phyloP scores from a whole-genome alignment of 92 coral and sea anemone genomes.

The Ricordea florida region DNA sequence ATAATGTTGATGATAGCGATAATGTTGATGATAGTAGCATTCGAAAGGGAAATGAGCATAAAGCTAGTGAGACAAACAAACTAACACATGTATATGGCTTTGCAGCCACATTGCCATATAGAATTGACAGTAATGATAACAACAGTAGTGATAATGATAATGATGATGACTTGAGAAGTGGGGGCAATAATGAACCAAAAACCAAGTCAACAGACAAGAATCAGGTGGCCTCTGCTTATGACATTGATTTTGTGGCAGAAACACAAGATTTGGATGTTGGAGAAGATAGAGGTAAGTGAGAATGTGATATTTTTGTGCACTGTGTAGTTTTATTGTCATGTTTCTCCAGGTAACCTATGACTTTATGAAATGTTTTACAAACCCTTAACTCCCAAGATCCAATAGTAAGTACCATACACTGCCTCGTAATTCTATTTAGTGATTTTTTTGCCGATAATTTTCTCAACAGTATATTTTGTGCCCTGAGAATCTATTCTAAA shows the following conservation, averaged over 20 bases:
- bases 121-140: neutral
- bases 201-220: neutral
- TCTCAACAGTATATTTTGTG: too few relatives aligned
- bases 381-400: too few relatives aligned
- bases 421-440: too few relatives aligned
- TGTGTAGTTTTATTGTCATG: too few relatives aligned
- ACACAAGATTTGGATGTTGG: too few relatives aligned
- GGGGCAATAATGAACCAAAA: neutral
- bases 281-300: too few relatives aligned
- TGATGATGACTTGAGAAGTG: neutral
- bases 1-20: neutral
- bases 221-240: neutral
- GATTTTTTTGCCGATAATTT: too few relatives aligned
- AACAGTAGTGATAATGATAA: neutral
- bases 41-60: neutral
- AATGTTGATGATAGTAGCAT: neutral
- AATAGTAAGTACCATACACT: too few relatives aligned
- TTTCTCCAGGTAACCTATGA: too few relatives aligned
- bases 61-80: neutral
- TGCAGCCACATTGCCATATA: slow-evolving; percentile 10
- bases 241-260: neutral
- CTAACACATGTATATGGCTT: neutral
- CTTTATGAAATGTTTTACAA: too few relatives aligned
- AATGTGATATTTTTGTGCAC: too few relatives aligned
- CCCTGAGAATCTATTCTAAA: too few relatives aligned